Percentiles rank a stretch among this genome's conserved stretches.
phyloP scores from a whole-genome alignment of 2,113 vertebrate species.

The Crotophaga sulcirostris region DNA sequence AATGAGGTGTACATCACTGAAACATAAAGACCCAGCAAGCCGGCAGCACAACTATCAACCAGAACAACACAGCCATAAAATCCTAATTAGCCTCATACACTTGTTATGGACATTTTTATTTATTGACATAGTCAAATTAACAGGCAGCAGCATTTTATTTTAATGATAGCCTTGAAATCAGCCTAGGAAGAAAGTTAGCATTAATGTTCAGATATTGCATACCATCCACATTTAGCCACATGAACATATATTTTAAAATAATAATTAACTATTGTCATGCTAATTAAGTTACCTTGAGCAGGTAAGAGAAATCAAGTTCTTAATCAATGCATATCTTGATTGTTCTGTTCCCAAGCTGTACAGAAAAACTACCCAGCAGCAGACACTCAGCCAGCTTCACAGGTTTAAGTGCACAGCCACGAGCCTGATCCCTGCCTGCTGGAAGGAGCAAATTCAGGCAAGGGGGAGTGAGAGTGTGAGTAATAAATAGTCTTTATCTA shows the following conservation, averaged over 20 bases:
- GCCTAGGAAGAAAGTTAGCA: slow-evolving; percentile 42
- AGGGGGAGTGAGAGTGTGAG: not conserved
- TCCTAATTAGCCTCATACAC: slow-evolving; percentile 62
- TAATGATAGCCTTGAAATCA: slow-evolving; percentile 52
- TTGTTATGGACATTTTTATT: slow-evolving; percentile 59
- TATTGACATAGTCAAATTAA: slow-evolving; percentile 66
- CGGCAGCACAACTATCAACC: slow-evolving; percentile 39
- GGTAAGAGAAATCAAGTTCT: not conserved
- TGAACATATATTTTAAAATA: not conserved
- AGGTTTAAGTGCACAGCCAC: not conserved
- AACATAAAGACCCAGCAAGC: slow-evolving; percentile 60
- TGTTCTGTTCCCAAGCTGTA: not conserved
- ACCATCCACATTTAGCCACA: not conserved
- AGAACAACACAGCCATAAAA: slow-evolving; percentile 64
- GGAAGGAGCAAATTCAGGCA: not conserved
- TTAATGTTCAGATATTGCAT: not conserved
- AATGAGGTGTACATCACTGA: slow-evolving; percentile 55
- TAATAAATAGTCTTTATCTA: not conserved
- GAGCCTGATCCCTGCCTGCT: not conserved
- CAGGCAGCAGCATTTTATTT: slow-evolving; percentile 50
- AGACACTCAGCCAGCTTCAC: not conserved
- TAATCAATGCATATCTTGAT: not conserved
- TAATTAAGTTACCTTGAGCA: not conserved
- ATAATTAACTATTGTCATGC: not conserved
- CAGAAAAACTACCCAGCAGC: not conserved